These are phyloP conservation scores for Myxocyprinus asiaticus DNA, from an alignment of 2,113 vertebrate genomes.

Conservation along the genomic window DNA sequence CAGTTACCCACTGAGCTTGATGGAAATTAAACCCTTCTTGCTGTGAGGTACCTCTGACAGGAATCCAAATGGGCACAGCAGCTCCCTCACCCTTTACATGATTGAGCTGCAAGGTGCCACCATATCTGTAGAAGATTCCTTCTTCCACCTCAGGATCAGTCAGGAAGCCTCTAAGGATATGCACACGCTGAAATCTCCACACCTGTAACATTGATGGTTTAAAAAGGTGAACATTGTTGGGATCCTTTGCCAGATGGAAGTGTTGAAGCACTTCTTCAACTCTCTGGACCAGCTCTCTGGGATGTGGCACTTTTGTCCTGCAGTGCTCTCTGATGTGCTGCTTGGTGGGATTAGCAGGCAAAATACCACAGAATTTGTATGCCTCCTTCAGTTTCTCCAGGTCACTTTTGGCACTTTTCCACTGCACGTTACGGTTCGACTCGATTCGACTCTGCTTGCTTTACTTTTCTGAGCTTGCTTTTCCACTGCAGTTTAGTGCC, in stretches of 20 bases:
- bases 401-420: too few species aligned
- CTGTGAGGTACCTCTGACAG: slow-evolving; percentile 47
- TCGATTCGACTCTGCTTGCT: slow-evolving; percentile 33
- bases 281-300: slow-evolving; percentile 39
- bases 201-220: slow-evolving; percentile 43
- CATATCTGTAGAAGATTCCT: slow-evolving; percentile 42
- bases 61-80: slow-evolving; percentile 43
- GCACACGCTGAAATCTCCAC: slow-evolving; percentile 44
- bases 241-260: slow-evolving; percentile 33
- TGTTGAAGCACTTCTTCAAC: slow-evolving; percentile 36
- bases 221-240: slow-evolving; percentile 6
- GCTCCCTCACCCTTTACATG: slow-evolving; percentile 34
- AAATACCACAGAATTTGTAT: slow-evolving; percentile 47
- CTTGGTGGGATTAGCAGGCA: slow-evolving; percentile 47
- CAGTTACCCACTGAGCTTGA: slow-evolving; percentile 35
- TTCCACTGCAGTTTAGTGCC: too few species aligned
- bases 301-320: slow-evolving; percentile 42
- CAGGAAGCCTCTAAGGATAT: slow-evolving; percentile 35
- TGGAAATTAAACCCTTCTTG: slow-evolving; percentile 47
- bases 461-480: too few species aligned
- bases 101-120: slow-evolving; percentile 47
- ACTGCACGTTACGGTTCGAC: too few species aligned
- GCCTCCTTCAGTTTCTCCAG: too few species aligned
- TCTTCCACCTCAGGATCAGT: slow-evolving; percentile 49
- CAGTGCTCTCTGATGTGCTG: too few species aligned